Conservation (phyloP, 2,888 invertebrate genomes). For the Miltochrista miniata region DNA sequence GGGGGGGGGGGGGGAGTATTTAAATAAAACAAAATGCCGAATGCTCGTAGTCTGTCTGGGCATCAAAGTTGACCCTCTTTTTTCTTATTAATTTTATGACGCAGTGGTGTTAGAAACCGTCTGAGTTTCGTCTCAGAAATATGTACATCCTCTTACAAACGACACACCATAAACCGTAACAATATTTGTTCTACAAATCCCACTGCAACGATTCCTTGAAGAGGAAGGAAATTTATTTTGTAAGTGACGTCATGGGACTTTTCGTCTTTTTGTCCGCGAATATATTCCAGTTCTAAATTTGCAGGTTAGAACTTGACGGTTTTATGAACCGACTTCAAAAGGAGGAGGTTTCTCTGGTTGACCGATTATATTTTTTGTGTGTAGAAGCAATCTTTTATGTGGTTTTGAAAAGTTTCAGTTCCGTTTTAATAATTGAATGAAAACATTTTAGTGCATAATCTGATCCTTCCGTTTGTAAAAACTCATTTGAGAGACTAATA, state of each 20-base stretch:
- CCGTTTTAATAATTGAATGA: no score
- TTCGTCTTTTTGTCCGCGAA: neutral
- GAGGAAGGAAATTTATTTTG: conserved; percentile 10
- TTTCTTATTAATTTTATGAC: conserved; percentile 7
- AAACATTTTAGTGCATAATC: no score
- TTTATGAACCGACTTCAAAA: no score
- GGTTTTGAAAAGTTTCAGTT: no score
- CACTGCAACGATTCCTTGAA: conserved; percentile 1
- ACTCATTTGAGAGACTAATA: no score
- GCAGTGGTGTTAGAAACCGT: conserved; percentile 1
- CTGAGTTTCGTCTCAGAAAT: conserved; percentile 1
- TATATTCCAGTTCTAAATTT: neutral
- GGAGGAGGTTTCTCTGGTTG: no score
- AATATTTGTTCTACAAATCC: conserved; percentile 4
- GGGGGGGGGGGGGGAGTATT: conserved; percentile 6
- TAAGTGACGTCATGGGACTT: neutral
- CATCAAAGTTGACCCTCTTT: no score
- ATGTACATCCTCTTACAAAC: conserved; percentile 2
- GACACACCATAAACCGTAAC: conserved; percentile 2
- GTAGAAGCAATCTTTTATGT: no score
- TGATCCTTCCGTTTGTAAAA: no score
- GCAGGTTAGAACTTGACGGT: neutral
- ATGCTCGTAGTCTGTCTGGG: no score
- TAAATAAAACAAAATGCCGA: conserved; percentile 11
- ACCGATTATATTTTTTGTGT: no score